These are phyloP conservation scores for Larimichthys polyactis DNA, from an alignment of 2,113 vertebrate species.

Conservation along the genomic window DNA sequence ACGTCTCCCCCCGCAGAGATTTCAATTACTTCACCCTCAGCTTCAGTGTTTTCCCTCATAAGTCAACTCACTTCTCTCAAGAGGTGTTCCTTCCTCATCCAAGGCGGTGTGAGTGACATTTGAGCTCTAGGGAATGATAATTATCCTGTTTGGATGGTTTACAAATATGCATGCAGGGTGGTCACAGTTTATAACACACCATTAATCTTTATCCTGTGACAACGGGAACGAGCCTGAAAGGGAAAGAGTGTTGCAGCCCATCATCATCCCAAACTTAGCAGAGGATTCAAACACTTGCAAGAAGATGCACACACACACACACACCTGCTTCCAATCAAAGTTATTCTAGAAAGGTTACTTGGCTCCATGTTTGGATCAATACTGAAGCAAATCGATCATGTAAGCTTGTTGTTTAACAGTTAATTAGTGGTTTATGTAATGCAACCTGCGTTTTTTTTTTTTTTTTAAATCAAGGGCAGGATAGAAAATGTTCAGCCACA, in stretches of 20 bases:
- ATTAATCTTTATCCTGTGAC: constrained; percentile 40
- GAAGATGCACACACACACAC: neutral
- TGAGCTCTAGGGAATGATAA: constrained; percentile 39
- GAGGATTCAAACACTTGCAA: neutral
- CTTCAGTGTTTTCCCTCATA: neutral
- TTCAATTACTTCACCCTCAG: constrained; percentile 7
- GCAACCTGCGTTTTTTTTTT: constrained; percentile 10
- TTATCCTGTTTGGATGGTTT: constrained; percentile 24
- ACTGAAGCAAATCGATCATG: constrained; percentile 31
- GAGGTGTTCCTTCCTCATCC: neutral
- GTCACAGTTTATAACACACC: constrained; percentile 45
- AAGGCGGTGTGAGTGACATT: constrained; percentile 33
- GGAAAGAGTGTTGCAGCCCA: constrained; percentile 8
- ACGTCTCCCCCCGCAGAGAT: neutral
- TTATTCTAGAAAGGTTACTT: neutral
- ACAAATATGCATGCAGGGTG: constrained; percentile 23
- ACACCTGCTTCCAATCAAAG: constrained; percentile 17
- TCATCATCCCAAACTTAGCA: constrained; percentile 22
- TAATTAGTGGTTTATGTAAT: constrained; percentile 6
- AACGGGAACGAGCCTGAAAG: constrained; percentile 12
- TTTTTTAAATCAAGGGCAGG: constrained; percentile 7
- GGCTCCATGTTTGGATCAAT: constrained; percentile 38
- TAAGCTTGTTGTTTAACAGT: constrained; percentile 32
- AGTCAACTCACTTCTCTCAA: neutral
- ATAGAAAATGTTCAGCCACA: constrained; percentile 32